Percentiles rank a stretch among this genome's conserved stretches.
These are phyloP conservation scores for Spinibarbus caldwelli DNA, from an alignment of 2,797 vertebrate species.

Conservation along the genomic window DNA sequence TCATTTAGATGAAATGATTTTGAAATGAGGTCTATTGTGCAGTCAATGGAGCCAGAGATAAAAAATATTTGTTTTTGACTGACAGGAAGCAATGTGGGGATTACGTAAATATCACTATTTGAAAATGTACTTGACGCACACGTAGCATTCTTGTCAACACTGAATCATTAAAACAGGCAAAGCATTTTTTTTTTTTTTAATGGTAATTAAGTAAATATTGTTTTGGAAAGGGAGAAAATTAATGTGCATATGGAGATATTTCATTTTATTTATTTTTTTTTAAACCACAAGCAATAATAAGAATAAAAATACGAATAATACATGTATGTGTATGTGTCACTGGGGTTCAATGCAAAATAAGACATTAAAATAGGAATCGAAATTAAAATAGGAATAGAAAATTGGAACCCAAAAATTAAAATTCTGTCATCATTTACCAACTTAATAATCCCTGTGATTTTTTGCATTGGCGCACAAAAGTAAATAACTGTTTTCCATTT, in stretches of 20 bases:
- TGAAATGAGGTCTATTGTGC: conserved; percentile 14
- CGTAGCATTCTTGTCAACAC: neutral
- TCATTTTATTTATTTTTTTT: too few species aligned
- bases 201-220: neutral
- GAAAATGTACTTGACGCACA: neutral
- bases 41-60: conserved; percentile 5
- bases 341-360: neutral
- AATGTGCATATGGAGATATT: neutral
- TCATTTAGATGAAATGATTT: conserved; percentile 11
- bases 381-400: too few species aligned
- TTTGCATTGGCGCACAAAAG: neutral
- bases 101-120: neutral
- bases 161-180: neutral
- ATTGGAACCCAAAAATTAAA: neutral
- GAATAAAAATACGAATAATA: neutral
- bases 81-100: neutral
- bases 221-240: neutral
- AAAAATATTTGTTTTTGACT: neutral
- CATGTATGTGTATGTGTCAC: too few species aligned
- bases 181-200: neutral
- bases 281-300: neutral
- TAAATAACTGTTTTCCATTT: neutral
- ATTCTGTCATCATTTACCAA: neutral
- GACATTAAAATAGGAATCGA: neutral
- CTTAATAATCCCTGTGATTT: neutral